phyloP scores from a whole-genome alignment of 2,113 vertebrate genomes.

The Pseudopipra pipra region DNA sequence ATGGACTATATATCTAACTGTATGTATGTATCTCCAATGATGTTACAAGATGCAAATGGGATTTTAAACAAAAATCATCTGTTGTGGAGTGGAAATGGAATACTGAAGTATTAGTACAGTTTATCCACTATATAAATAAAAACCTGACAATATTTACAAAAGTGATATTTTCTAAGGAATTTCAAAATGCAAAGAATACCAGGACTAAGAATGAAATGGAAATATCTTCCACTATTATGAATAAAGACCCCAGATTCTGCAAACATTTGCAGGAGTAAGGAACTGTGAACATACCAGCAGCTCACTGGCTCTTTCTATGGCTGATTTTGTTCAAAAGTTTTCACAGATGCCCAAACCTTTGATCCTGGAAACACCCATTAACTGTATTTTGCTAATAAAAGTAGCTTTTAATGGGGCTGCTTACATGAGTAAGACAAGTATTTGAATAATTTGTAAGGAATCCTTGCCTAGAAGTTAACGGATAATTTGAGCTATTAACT shows the following conservation, averaged over 20 bases:
- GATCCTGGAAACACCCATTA: background rate
- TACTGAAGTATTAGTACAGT: background rate
- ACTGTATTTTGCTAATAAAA: background rate
- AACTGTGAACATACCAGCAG: background rate
- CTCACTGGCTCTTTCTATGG: background rate
- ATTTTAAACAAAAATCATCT: background rate
- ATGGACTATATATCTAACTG: background rate
- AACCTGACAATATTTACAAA: background rate
- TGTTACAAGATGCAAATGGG: background rate
- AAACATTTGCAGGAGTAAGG: background rate
- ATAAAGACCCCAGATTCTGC: background rate
- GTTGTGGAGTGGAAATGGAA: background rate
- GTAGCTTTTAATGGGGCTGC: background rate
- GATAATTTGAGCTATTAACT: conserved; percentile 15
- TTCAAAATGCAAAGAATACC: background rate
- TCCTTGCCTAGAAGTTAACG: background rate
- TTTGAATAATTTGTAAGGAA: background rate
- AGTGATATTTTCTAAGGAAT: background rate
- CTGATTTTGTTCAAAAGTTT: background rate
- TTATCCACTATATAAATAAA: background rate
- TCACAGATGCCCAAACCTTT: background rate
- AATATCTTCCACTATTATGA: background rate
- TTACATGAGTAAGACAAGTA: background rate
- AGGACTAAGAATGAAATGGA: background rate
- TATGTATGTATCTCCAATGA: background rate